Evolutionary conservation across 2,888 invertebrate genomes (phyloP), one percentile per base, ranked within the genome.

Genomic region (Subacronicta megacephala): DNA sequence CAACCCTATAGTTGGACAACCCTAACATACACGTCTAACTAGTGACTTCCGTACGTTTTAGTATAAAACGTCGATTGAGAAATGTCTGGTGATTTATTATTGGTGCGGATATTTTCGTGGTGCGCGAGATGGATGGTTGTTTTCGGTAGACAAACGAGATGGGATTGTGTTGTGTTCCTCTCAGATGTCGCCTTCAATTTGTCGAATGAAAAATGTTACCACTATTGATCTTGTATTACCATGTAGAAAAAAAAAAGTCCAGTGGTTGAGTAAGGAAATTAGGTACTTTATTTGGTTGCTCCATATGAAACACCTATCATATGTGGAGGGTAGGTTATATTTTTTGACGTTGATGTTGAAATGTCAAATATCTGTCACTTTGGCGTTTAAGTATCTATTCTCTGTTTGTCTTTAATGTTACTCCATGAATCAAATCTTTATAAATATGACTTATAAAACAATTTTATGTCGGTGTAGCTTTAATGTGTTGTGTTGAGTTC

Each of bases 11-110:
- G 80, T 80, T 68, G 43, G 53, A 31, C n/a, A 60, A 62, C 59
- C 41, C 64, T 63, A 83, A 83, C 77, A 81, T 70, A 72, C 77
- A 77, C 66, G 62, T 75, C 75, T 77, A 81, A 82, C 77, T 72
- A 71, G 77, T 78, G 82, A 84, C 84, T 85, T 84, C 82, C 81
- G 81, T 74, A 77, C 77, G 81, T 82, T 87, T 83, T 79, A 81
- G 81, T 87, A 84, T 82, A 87, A 87, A 89, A 86, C 76, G 82
- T 85, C 85, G 81, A 86, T 85, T 82, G 81, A 83, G 77, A 85
- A 85, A 82, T 79, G 81, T 81, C 78, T 68, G 44, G 82, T 85
- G 84, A 89, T 88, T 85, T 88, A 88, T 83, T 69, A 76, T 73
- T 62, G 68, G 77, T 78, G 65, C 68, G 80, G 78, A 80, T 81